Percentiles rank a stretch among this genome's conserved stretches.
phyloP scores from a whole-genome alignment of 2,113 vertebrate species.

The Thryonomys swinderianus region DNA sequence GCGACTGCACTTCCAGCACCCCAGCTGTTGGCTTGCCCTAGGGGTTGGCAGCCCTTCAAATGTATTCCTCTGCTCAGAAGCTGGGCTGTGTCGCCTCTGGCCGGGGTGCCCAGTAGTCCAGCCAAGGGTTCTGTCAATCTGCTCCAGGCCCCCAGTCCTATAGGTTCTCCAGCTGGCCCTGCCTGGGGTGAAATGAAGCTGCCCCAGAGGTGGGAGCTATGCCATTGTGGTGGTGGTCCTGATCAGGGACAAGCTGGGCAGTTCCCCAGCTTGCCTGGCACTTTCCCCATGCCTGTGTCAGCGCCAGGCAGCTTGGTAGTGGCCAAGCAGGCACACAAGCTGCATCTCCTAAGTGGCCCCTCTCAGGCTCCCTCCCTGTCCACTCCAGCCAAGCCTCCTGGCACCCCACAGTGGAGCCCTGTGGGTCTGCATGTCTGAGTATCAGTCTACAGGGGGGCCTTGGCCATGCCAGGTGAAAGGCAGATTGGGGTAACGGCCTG shows the following conservation, averaged over 20 bases:
- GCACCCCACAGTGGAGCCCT: background rate
- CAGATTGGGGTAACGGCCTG: background rate
- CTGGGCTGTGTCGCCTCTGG: background rate
- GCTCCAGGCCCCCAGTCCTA: background rate
- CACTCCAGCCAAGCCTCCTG: background rate
- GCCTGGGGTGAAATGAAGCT: background rate
- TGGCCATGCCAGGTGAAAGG: background rate
- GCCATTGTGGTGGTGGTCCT: background rate
- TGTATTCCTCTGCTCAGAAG: background rate
- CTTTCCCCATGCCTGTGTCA: conserved; percentile 27
- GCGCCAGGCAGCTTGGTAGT: conserved; percentile 43
- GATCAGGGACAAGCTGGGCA: background rate
- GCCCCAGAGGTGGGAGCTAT: background rate
- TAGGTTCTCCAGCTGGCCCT: background rate
- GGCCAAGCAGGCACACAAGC: background rate
- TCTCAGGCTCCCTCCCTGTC: background rate
- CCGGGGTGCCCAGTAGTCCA: background rate
- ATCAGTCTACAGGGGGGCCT: background rate
- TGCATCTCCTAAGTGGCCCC: background rate
- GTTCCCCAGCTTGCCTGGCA: background rate
- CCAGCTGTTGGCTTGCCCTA: background rate
- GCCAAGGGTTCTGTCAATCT: background rate
- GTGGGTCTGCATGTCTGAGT: background rate
- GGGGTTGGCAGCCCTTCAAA: background rate
- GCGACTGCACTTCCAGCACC: background rate